Conservation (phyloP, 2,113 vertebrate genomes). For the Plestiodon gilberti region DNA sequence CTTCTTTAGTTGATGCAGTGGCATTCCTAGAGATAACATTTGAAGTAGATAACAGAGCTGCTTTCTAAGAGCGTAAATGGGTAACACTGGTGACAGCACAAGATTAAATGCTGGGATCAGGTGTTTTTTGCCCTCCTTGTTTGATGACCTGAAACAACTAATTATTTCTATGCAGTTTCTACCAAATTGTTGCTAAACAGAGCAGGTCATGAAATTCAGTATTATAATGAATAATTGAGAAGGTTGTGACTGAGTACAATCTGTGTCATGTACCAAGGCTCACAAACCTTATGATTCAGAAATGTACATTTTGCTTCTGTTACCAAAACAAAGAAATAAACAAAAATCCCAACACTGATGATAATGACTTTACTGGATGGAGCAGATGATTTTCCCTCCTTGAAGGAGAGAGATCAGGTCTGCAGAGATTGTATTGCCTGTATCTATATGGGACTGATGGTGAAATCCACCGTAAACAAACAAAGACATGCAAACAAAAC, state of each 20-base stretch:
- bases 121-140: neutral
- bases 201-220: neutral
- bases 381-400: neutral
- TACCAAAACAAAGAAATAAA: neutral
- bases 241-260: neutral
- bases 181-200: accelerated
- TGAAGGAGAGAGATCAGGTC: neutral
- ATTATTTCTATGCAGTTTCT: neutral
- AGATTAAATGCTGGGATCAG: conserved; percentile 44
- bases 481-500: neutral
- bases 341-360: neutral
- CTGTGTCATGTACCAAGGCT: accelerated
- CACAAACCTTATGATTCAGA: neutral
- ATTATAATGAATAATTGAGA: conserved; percentile 6
- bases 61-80: neutral
- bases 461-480: too few species aligned
- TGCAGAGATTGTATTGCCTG: neutral
- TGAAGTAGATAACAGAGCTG: neutral
- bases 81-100: neutral
- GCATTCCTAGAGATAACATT: neutral
- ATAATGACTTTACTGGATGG: neutral
- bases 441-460: too few species aligned
- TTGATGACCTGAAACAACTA: neutral
- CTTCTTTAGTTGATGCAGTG: neutral
- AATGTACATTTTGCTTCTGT: neutral